Conservation (phyloP, 2,113 vertebrate genomes). For the Pseudopodoces humilis region DNA sequence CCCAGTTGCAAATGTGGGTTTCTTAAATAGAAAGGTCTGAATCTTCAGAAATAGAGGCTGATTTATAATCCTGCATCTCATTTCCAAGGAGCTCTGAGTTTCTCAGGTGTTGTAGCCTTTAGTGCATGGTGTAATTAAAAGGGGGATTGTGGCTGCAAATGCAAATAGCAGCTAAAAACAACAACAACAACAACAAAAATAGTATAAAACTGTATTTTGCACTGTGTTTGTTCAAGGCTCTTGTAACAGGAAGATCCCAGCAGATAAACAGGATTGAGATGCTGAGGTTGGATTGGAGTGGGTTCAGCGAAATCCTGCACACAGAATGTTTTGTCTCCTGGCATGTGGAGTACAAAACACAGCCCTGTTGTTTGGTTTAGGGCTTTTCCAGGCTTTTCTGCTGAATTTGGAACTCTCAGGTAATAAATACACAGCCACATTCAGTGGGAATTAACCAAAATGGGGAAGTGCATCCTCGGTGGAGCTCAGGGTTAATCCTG, state of each 20-base stretch:
- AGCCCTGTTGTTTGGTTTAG: rapidly evolving
- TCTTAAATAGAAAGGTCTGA: background rate
- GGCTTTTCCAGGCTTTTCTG: background rate
- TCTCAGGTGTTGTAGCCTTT: background rate
- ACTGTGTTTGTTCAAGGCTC: background rate
- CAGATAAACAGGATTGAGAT: background rate
- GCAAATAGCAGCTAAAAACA: background rate
- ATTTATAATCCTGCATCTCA: background rate
- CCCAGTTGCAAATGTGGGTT: background rate
- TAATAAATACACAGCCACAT: background rate
- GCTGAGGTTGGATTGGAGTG: background rate
- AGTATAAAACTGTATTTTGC: background rate
- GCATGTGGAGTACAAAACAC: background rate
- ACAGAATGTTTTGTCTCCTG: background rate
- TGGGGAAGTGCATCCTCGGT: background rate
- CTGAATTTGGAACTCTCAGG: background rate
- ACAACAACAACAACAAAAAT: rapidly evolving
- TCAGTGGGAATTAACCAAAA: background rate
- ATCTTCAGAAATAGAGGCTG: background rate
- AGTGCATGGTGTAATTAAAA: background rate
- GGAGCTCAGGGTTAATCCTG: background rate
- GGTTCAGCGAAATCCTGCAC: rapidly evolving
- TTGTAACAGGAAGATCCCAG: background rate
- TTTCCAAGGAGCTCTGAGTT: background rate
- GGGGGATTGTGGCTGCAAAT: background rate